A percentile compares a stretch with the other conserved stretches of the same genome.
Evolutionary conservation across 1,140 invertebrate species (phyloP).

Genomic region (Solenopsis fugax): DNA sequence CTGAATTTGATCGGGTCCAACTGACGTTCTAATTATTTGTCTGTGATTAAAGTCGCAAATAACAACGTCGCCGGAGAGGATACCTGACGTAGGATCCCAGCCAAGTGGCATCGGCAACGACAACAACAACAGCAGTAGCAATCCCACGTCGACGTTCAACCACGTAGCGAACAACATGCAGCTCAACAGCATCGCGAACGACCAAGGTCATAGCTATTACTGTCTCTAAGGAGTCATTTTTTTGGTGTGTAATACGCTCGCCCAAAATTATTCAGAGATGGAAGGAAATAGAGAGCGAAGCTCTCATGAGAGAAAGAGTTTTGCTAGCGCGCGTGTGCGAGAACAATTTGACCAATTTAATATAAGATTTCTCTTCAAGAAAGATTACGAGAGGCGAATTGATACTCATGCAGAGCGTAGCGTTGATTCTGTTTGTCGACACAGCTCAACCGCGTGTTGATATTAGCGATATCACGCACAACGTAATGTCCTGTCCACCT

Average conservation of each 20-base stretch:
- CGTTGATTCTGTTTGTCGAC: conserved; percentile 14
- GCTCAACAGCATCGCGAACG: conserved; percentile 83
- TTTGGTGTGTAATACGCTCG: conserved; percentile 73
- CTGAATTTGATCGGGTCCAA: not conserved
- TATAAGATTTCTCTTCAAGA: conserved; percentile 4
- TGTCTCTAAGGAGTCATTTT: conserved; percentile 82
- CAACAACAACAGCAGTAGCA: conserved; percentile 78
- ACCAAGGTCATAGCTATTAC: conserved; percentile 85
- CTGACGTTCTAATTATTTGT: not conserved
- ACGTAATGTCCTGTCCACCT: conserved; percentile 66
- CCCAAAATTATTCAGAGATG: conserved; percentile 67
- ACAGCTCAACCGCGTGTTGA: not conserved
- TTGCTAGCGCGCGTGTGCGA: not conserved
- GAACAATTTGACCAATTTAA: not conserved
- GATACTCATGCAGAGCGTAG: conserved; percentile 14
- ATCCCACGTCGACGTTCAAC: conserved; percentile 78
- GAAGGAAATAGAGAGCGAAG: not conserved
- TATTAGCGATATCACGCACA: conserved; percentile 64
- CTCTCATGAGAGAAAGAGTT: not conserved
- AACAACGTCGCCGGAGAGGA: conserved; percentile 78
- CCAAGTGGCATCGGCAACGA: conserved; percentile 73
- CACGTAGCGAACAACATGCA: conserved; percentile 83
- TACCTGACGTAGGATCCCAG: conserved; percentile 76
- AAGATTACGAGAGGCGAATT: conserved; percentile 6
- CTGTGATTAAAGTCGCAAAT: conserved; percentile 63